A percentile compares a stretch with the other conserved stretches of the same genome.
Conservation (phyloP, 2,797 vertebrate genomes). For the Percopsis omiscomaycus region DNA sequence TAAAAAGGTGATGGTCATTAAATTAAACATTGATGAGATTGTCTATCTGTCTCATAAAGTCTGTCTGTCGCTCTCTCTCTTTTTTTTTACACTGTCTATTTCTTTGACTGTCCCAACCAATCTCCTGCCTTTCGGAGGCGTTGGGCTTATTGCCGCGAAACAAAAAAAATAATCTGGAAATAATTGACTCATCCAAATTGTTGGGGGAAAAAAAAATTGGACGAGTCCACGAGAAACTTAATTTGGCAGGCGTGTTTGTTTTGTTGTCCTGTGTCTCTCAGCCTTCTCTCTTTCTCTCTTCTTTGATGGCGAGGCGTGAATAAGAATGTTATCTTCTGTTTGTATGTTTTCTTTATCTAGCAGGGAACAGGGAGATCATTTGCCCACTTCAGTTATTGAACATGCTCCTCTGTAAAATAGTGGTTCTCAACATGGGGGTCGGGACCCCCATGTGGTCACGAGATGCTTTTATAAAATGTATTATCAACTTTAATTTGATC, state of each 20-base stretch:
- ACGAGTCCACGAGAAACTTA: constrained; percentile 41
- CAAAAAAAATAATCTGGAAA: neutral
- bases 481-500: too few relatives aligned
- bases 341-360: constrained; percentile 30
- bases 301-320: constrained; percentile 44
- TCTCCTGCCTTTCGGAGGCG: neutral
- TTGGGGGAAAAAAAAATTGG: constrained; percentile 32
- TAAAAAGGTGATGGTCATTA: neutral
- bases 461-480: too few relatives aligned
- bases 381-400: constrained; percentile 14
- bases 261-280: constrained; percentile 46
- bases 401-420: too few relatives aligned
- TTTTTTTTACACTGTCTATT: neutral
- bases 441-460: too few relatives aligned
- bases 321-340: constrained; percentile 51
- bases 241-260: constrained; percentile 58
- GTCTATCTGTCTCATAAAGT: neutral
- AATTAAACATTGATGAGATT: neutral
- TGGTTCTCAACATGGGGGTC: too few relatives aligned
- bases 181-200: too few relatives aligned
- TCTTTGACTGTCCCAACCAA: neutral
- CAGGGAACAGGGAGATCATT: constrained; percentile 36
- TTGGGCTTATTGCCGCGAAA: constrained; percentile 14
- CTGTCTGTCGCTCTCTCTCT: neutral
- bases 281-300: constrained; percentile 26